A percentile compares a stretch with the other conserved stretches of the same genome.
Evolutionary conservation across 2,888 invertebrate genomes (phyloP).

Genomic region (Lapara coniferarum): DNA sequence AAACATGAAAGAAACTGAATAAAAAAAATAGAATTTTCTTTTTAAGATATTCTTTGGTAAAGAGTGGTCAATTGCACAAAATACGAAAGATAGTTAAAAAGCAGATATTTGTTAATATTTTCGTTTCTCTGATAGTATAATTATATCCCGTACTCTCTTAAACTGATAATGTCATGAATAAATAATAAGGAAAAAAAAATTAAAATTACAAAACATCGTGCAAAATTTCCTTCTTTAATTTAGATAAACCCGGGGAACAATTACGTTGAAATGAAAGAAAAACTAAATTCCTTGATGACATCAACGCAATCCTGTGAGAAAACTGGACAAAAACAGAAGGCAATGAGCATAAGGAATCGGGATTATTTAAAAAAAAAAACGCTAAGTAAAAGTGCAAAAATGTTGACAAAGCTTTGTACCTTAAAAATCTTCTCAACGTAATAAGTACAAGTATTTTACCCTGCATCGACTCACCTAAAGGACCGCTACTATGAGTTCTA

Average conservation of each 20-base stretch:
- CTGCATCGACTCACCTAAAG: slow-evolving; percentile 37
- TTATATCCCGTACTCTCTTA: neutral
- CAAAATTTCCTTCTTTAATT: slow-evolving; percentile 31
- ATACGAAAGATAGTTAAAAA: too few relatives aligned
- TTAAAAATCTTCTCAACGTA: slow-evolving; percentile 53
- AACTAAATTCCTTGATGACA: slow-evolving; percentile 28
- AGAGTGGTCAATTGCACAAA: too few relatives aligned
- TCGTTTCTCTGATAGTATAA: neutral
- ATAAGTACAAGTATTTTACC: slow-evolving; percentile 59
- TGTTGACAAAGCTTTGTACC: slow-evolving; percentile 47
- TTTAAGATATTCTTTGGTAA: too few relatives aligned
- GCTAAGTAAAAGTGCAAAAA: slow-evolving; percentile 52
- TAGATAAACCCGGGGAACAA: slow-evolving; percentile 34
- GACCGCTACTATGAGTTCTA: slow-evolving; percentile 42
- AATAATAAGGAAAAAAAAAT: slow-evolving; percentile 9
- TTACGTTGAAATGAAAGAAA: slow-evolving; percentile 29
- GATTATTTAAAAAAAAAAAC: slow-evolving; percentile 50
- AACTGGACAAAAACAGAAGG: slow-evolving; percentile 38
- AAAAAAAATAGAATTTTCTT: too few relatives aligned
- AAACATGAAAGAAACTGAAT: too few relatives aligned
- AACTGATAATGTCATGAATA: slow-evolving; percentile 19
- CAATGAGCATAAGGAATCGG: slow-evolving; percentile 41
- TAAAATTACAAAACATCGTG: slow-evolving; percentile 19
- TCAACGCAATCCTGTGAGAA: slow-evolving; percentile 19
- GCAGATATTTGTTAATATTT: neutral